Evolutionary conservation across 2,888 invertebrate species (phyloP), one percentile per base, ranked within the genome.

Genomic region (Machimus atricapillus): DNA sequence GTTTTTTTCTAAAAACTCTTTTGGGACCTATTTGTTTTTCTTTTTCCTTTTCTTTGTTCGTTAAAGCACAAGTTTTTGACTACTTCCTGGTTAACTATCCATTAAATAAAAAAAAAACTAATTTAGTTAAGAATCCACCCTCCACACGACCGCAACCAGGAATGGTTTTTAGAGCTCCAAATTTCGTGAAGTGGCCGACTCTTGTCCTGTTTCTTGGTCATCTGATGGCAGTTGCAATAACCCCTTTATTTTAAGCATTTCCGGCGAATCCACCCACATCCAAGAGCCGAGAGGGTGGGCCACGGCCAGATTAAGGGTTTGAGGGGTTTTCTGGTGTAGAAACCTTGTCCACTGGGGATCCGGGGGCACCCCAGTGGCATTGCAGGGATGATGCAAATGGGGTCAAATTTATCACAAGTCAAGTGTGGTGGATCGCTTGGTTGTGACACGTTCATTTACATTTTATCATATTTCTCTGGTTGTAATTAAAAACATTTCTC

Each of bases 381-480:
- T 16, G 16, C 34, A 46, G 79, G 52, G 52, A 27, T 19, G 40
- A 79, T 79, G 52, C 79, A 79, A 79, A 79, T 79, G 34, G 52
- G 23, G 12, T 27, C 52, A 79, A 16, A 79, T 79, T 79, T 52
- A 79, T 79, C 79, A 79, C 52, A 79, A 79, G 79, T 79, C 52
- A 79, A 79, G 79, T 79, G 46, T 56, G 52, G 52, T 46, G 79
- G 52, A 31, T 27, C 16, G 52, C 8, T 79, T 79, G 79, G 12
- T 79, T 12, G 16, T 79, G 79, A 79, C 79, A 79, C 79, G 52
- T 79, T 79, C 40, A 79, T 79, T 79, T 79, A 34, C 79, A 79
- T 79, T 79, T 79, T 79, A 79, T 79, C 79, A 56, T 79, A 79
- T 79, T 79, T 79, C 56, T 79, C 79, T 27, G 79, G 46, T 52